These are phyloP conservation scores for Ridgeia piscesae DNA, from an alignment of 1,140 invertebrate genomes.

Conservation along the genomic window DNA sequence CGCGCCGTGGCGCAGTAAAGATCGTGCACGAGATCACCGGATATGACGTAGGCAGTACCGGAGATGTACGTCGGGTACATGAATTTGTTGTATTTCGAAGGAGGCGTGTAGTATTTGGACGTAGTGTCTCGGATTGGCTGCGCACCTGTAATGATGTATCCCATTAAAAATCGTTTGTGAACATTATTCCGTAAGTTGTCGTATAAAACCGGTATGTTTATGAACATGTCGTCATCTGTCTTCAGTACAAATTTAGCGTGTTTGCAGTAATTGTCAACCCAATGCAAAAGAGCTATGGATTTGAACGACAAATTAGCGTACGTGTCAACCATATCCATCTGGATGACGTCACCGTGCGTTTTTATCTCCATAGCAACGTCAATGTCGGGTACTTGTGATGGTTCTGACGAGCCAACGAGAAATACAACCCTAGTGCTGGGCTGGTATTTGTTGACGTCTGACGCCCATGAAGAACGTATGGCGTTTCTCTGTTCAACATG, in stretches of 20 bases:
- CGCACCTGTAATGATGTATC: neutral
- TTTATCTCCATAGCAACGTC: slow-evolving; percentile 62
- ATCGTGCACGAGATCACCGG: slow-evolving; percentile 30
- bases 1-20: slow-evolving; percentile 36
- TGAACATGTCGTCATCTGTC: slow-evolving; percentile 26
- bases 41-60: slow-evolving; percentile 45
- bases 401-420: neutral
- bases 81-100: slow-evolving; percentile 41
- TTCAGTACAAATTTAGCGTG: slow-evolving; percentile 22
- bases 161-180: slow-evolving; percentile 13
- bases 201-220: slow-evolving; percentile 16
- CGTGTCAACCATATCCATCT: slow-evolving; percentile 60
- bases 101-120: slow-evolving; percentile 43
- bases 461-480: slow-evolving; percentile 7
- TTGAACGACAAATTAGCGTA: slow-evolving; percentile 14
- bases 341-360: slow-evolving; percentile 71
- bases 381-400: neutral
- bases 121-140: neutral
- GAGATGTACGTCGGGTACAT: slow-evolving; percentile 48
- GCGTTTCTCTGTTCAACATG: slow-evolving; percentile 10
- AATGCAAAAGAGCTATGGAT: slow-evolving; percentile 16
- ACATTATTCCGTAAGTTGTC: neutral
- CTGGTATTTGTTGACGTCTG: slow-evolving; percentile 14
- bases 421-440: neutral
- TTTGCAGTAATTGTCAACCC: slow-evolving; percentile 4